Base-by-base conservation (phyloP, 2,797 vertebrate genomes). In the Chaunax sp. region DNA sequence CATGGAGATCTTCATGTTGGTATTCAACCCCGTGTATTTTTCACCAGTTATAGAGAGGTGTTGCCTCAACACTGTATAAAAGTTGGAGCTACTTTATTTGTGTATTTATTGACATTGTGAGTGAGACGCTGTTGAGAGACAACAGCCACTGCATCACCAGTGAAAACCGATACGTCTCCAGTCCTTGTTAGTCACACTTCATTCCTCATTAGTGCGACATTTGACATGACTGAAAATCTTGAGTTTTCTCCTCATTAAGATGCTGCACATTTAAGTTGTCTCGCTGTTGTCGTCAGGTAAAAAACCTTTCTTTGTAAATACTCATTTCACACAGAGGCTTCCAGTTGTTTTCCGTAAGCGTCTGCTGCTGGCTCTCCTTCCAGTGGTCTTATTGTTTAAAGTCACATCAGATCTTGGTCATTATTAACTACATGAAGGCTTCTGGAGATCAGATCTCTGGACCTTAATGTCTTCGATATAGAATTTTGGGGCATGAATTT, bases 191-290 rank as follows among this genome's bases (percentile, higher is more conserved):
- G 35, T 61, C n/a, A 51, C 25, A 69, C 67, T 81, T 71, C 22
- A 50, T 60, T 75, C 45, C 64, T 68, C 77, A 80, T 85, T 79
- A 76, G 55, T 16, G 15, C 53, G 61, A 72, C 68, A 72, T 81
- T 77, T 83, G 63, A 74, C 69, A 83, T 43, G 2, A 28, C 38
- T 25, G 28, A 37, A 74, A 67, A 75, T 38, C 37, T 23, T 66
- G 26, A 15, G 72, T 72, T 61, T 10, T 60, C 20, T 50, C 38
- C 64, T 84, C 66, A 63, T 80, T 82, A 82, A 68, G 79, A 75
- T 53, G 22, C 22, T 16, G 0, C 46, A 62, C 23, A 55, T 65
- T 57, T 30, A 30, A 6, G 6, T 33, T 40, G 46, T 22, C 0
- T 13, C 22, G 13, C 46, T 64, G 28, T 41, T 37, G 40, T 64